Percentiles rank a stretch among this genome's conserved stretches.
These are phyloP conservation scores for Tromatobia lineatoria DNA, from an alignment of 2,888 invertebrate species.

Conservation along the genomic window DNA sequence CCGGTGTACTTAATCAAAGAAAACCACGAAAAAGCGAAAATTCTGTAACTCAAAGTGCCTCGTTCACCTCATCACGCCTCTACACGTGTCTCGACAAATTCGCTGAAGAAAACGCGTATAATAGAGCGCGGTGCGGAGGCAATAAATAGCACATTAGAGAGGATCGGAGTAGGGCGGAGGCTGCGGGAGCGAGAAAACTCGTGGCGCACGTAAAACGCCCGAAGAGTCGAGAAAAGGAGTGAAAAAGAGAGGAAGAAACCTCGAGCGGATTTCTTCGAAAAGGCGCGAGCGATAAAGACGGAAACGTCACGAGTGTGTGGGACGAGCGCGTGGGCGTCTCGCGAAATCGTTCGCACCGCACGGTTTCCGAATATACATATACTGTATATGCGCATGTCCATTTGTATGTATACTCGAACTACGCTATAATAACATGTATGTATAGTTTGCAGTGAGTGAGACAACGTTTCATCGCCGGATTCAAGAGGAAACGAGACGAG, in stretches of 20 bases:
- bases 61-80: neutral
- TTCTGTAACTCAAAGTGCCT: neutral
- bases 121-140: constrained; percentile 44
- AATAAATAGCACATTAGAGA: constrained; percentile 49
- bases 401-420: constrained; percentile 6
- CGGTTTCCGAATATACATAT: constrained; percentile 27
- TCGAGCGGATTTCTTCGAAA: constrained; percentile 24
- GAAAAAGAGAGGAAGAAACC: constrained; percentile 26
- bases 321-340: constrained; percentile 64
- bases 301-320: constrained; percentile 54
- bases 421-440: constrained; percentile 28
- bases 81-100: constrained; percentile 36
- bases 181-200: constrained; percentile 39
- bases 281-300: constrained; percentile 39
- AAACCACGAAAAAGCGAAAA: neutral
- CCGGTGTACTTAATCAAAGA: neutral
- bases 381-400: neutral
- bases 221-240: constrained; percentile 9
- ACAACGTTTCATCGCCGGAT: constrained; percentile 42
- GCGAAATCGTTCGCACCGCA: constrained; percentile 64
- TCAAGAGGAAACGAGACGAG: constrained; percentile 55
- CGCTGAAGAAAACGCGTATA: constrained; percentile 43
- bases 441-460: constrained; percentile 24
- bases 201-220: constrained; percentile 13
- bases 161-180: constrained; percentile 21